Evolutionary conservation across 2,888 invertebrate species (phyloP).

Genomic region (Volucella inflata): DNA sequence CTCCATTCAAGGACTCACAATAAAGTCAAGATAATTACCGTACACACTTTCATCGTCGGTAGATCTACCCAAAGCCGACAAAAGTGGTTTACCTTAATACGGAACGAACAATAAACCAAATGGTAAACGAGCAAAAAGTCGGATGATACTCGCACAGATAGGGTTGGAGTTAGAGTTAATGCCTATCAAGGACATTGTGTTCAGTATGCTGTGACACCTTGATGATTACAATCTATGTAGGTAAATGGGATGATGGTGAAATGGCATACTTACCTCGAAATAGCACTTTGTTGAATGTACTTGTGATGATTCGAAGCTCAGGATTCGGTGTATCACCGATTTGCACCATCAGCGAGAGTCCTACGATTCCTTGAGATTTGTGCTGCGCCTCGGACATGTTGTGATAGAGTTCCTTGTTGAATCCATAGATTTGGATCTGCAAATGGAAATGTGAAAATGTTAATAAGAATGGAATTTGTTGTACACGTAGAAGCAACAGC

Average conservation of each 20-base stretch:
- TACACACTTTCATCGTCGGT: constrained; percentile 24
- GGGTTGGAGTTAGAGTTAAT: neutral
- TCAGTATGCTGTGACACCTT: neutral
- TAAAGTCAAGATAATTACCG: constrained; percentile 38
- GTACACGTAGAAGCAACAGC: too few relatives aligned
- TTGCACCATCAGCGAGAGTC: constrained; percentile 97
- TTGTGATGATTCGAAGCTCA: constrained; percentile 93
- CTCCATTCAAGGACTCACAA: constrained; percentile 18
- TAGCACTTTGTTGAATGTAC: constrained; percentile 93
- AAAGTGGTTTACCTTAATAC: constrained; percentile 2
- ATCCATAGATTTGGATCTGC: constrained; percentile 98
- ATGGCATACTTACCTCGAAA: constrained; percentile 90
- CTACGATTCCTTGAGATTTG: constrained; percentile 98
- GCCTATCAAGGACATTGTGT: neutral
- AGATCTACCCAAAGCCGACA: neutral
- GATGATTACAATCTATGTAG: neutral
- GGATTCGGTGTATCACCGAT: constrained; percentile 94
- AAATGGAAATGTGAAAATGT: constrained; percentile 69
- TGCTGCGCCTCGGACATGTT: constrained; percentile 98
- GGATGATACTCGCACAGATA: too few relatives aligned
- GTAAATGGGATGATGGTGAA: neutral
- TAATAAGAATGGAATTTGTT: neutral
- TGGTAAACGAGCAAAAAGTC: neutral
- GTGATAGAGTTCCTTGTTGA: constrained; percentile 97
- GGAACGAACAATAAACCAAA: too few relatives aligned